phyloP scores from a whole-genome alignment of 2,113 vertebrate species.

The Phycodurus eques region DNA sequence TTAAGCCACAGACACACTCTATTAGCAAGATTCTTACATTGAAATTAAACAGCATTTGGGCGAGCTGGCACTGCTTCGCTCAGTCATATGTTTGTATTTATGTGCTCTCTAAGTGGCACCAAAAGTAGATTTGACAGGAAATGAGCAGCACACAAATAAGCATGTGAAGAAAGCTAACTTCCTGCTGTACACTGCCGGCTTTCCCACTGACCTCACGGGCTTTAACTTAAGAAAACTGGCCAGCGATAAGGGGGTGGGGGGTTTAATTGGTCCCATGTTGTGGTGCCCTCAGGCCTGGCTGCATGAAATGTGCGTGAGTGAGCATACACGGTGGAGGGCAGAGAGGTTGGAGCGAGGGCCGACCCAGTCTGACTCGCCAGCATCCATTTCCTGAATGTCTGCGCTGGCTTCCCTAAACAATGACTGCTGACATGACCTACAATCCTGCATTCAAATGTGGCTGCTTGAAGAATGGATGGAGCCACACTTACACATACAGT shows the following conservation, averaged over 20 bases:
- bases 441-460: slow-evolving; percentile 34
- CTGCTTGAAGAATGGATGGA: slow-evolving; percentile 16
- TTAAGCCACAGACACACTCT: background rate
- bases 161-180: slow-evolving; percentile 45
- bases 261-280: slow-evolving; percentile 60
- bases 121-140: slow-evolving; percentile 52
- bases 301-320: slow-evolving; percentile 22
- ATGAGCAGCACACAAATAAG: slow-evolving; percentile 59
- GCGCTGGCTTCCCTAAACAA: slow-evolving; percentile 43
- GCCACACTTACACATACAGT: background rate
- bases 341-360: slow-evolving; percentile 15
- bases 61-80: slow-evolving; percentile 4
- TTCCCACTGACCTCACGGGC: slow-evolving; percentile 17
- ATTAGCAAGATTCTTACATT: slow-evolving; percentile 10
- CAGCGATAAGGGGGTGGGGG: slow-evolving; percentile 37
- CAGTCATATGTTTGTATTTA: slow-evolving; percentile 28
- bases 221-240: slow-evolving; percentile 38
- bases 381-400: slow-evolving; percentile 54
- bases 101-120: slow-evolving; percentile 19
- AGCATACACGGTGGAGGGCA: slow-evolving; percentile 27
- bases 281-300: slow-evolving; percentile 27
- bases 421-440: slow-evolving; percentile 42
- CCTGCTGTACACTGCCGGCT: slow-evolving; percentile 30
- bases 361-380: slow-evolving; percentile 25
- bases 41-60: slow-evolving; percentile 23